Evolutionary conservation across 2,888 invertebrate genomes (phyloP).

Genomic region (Aplocera efformata): DNA sequence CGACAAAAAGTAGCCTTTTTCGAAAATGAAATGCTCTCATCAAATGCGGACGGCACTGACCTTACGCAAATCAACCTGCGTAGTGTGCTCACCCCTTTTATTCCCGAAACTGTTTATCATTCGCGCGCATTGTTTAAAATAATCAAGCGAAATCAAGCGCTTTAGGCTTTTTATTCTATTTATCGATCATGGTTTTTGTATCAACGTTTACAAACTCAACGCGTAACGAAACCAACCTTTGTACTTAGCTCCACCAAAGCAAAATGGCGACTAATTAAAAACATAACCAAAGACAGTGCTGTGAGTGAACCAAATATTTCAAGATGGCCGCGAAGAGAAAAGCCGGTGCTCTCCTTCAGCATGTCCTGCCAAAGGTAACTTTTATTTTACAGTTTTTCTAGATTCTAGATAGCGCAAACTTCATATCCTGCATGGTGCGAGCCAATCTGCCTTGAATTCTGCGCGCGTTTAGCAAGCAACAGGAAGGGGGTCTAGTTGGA

Average conservation of each 20-base stretch:
- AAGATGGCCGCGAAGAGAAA: slow-evolving; percentile 84
- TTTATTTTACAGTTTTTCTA: slow-evolving; percentile 40
- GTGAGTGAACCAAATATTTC: slow-evolving; percentile 54
- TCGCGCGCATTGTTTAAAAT: slow-evolving; percentile 6
- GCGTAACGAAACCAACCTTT: slow-evolving; percentile 26
- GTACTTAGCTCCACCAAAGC: slow-evolving; percentile 19
- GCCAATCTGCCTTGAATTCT: slow-evolving; percentile 11
- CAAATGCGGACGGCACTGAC: slow-evolving; percentile 47
- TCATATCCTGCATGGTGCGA: slow-evolving; percentile 24
- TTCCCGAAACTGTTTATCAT: slow-evolving; percentile 18
- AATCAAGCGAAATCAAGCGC: slow-evolving; percentile 5
- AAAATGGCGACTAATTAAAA: slow-evolving; percentile 62
- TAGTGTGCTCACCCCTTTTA: slow-evolving; percentile 23
- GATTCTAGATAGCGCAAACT: slow-evolving; percentile 40
- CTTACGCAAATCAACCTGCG: slow-evolving; percentile 42
- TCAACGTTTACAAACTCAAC: slow-evolving; percentile 21
- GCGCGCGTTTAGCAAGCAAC: slow-evolving; percentile 6
- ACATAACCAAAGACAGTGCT: slow-evolving; percentile 66
- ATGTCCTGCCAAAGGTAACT: slow-evolving; percentile 80
- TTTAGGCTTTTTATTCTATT: slow-evolving; percentile 3
- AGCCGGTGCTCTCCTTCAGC: slow-evolving; percentile 79
- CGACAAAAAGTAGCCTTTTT: slow-evolving; percentile 56
- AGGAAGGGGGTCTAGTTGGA: slow-evolving; percentile 23
- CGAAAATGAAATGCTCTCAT: slow-evolving; percentile 50
- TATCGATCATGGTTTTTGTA: slow-evolving; percentile 9